Percentiles rank a stretch among this genome's conserved stretches.
Conservation (phyloP, 37 sponge, comb jelly and placozoan genomes). For the Lycopodina hypogea region DNA sequence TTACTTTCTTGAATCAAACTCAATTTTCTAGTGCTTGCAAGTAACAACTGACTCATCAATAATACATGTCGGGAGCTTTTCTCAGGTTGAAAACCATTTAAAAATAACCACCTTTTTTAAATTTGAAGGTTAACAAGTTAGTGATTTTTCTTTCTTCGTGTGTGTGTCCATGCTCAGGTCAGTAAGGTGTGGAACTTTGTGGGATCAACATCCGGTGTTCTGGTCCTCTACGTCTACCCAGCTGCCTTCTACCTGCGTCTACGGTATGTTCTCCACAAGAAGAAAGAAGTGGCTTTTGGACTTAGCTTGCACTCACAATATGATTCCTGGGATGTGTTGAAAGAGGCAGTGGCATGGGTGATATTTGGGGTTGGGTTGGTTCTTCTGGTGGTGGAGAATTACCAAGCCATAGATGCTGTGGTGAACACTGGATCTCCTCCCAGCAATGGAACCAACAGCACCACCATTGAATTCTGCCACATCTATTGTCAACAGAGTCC, state of each 20-base stretch:
- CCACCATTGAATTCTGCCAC: background rate
- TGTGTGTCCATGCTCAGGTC: background rate
- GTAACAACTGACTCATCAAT: no score
- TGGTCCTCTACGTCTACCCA: slow-evolving; percentile 79
- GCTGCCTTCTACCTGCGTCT: slow-evolving; percentile 68
- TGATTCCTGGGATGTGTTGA: background rate
- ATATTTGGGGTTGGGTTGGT: slow-evolving; percentile 33
- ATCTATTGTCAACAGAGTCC: no score
- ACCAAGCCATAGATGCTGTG: slow-evolving; percentile 24
- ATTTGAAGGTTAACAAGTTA: background rate
- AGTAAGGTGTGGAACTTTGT: slow-evolving; percentile 69
- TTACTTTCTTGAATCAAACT: no score
- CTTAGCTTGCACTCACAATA: background rate
- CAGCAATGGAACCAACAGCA: background rate
- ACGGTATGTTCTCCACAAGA: slow-evolving; percentile 17
- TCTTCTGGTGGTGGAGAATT: slow-evolving; percentile 37
- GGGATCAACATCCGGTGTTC: slow-evolving; percentile 56
- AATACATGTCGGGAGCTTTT: no score
- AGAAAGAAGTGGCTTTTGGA: background rate
- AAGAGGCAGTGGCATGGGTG: slow-evolving; percentile 32
- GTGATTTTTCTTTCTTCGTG: background rate
- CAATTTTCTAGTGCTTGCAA: no score
- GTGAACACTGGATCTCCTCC: background rate
- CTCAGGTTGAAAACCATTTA: no score
- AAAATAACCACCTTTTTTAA: no score